These are phyloP conservation scores for Parus major DNA, from an alignment of 2,113 vertebrate genomes.

Conservation along the genomic window DNA sequence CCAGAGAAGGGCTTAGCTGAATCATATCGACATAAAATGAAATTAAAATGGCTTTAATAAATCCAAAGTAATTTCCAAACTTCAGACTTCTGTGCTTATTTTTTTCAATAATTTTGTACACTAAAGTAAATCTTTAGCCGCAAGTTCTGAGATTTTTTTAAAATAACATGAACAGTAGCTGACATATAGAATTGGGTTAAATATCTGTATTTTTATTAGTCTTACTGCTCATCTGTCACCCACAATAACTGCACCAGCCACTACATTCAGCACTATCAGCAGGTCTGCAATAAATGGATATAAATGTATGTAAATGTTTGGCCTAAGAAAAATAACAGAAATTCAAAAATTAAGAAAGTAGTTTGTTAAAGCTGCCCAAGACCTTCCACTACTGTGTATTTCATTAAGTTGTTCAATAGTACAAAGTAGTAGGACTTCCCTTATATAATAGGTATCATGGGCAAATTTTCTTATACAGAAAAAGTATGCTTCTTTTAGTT, in stretches of 20 bases:
- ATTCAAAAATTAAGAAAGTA: neutral
- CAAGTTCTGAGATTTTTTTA: neutral
- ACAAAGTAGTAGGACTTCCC: neutral
- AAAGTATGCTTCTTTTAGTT: neutral
- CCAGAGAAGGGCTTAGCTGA: slow-evolving; percentile 19
- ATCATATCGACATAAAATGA: slow-evolving; percentile 13
- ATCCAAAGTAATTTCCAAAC: neutral
- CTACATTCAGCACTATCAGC: neutral
- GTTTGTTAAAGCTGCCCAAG: neutral
- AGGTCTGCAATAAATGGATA: neutral
- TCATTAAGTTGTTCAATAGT: neutral
- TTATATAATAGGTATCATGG: neutral
- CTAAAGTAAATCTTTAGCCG: neutral
- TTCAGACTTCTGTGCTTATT: neutral
- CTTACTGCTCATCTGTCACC: neutral
- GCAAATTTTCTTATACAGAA: neutral
- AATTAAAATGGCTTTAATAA: slow-evolving; percentile 42
- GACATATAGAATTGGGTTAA: neutral
- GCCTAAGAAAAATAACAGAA: neutral
- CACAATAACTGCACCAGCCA: neutral
- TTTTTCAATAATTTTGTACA: neutral
- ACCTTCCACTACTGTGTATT: neutral
- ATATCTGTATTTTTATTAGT: neutral
- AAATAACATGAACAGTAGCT: neutral
- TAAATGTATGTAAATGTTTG: neutral